Evolutionary conservation across 1,140 invertebrate species (phyloP), one percentile per base, ranked within the genome.

Genomic region (Polyergus mexicanus): DNA sequence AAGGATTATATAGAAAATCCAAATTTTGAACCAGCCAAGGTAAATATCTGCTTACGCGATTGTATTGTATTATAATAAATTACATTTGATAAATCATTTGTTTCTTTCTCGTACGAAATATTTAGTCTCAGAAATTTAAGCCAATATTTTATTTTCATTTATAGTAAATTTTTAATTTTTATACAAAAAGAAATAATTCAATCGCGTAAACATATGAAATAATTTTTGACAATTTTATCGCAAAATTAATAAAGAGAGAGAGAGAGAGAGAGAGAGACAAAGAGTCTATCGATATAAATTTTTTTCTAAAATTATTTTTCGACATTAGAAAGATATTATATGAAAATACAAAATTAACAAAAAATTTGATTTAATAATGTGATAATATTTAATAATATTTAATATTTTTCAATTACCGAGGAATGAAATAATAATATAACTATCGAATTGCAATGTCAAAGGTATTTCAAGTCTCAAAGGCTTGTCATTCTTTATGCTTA

Each of bases 401-500:
- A 19, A 1, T 47, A 47, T 71, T 71, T 71, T 71, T 2, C 0
- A 32, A 51, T 71, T n/a, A 51, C 0, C 47, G 3, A 51, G 16
- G 0, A n/a, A 69, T 41, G 25, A 28, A 22, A 47, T 47, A 35
- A 41, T 75, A 58, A 56, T 19, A 8, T 8, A 35, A 74, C 60
- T 47, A 66, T 25, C 38, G 6, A 60, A 60, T 75, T 60, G n/a
- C 3, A 63, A 41, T 63, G 2, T 44, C 13, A 0, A 68, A 94
- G 92, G 80, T 93, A n/a, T 76, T 92, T 38, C 87, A 96, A 96
- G 97, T 97, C 0, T 98, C 97, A 0, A 98, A 97, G 93, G 97
- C 97, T 3, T 98, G 97, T 91, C 96, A 96, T 81, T 98, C 97
- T 0, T 94, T 97, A 1, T 97, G 96, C 88, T 96, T 96, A 90